Evolutionary conservation across 2,888 invertebrate species (phyloP).

Genomic region (Plebejus argus): DNA sequence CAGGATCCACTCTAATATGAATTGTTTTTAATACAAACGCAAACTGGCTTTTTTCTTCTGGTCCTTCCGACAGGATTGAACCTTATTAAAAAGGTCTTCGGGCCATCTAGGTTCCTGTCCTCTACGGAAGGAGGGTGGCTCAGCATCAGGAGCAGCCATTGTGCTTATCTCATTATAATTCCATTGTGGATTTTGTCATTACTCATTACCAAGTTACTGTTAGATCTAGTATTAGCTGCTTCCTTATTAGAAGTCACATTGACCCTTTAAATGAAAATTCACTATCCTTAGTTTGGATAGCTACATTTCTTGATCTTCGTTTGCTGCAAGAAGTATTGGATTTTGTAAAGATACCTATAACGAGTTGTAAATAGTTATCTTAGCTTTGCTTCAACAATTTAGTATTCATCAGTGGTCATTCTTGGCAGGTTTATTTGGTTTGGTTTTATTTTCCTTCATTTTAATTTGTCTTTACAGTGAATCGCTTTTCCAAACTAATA

Average conservation of each 20-base stretch:
- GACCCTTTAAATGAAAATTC: background rate
- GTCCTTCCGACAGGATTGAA: conserved; percentile 16
- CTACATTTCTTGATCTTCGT: background rate
- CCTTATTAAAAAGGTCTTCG: conserved; percentile 29
- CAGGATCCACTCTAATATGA: background rate
- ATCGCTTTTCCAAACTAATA: no score
- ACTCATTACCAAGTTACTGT: conserved; percentile 7
- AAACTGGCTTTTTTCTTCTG: conserved; percentile 10
- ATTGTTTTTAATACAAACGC: conserved; percentile 3
- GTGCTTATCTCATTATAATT: conserved; percentile 29
- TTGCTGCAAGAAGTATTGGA: background rate
- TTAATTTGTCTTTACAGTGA: no score
- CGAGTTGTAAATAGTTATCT: no score
- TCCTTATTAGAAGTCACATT: background rate
- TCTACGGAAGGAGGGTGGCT: conserved; percentile 29
- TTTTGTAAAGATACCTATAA: no score
- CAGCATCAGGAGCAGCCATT: conserved; percentile 25
- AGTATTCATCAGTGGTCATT: no score
- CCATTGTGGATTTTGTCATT: conserved; percentile 24
- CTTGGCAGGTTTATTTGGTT: no score
- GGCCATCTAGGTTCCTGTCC: conserved; percentile 29
- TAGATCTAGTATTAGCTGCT: background rate
- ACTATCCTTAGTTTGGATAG: background rate
- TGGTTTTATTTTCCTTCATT: no score
- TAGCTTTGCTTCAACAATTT: no score